These are phyloP conservation scores for Oenanthe melanoleuca DNA, from an alignment of 2,113 vertebrate species.

Conservation along the genomic window DNA sequence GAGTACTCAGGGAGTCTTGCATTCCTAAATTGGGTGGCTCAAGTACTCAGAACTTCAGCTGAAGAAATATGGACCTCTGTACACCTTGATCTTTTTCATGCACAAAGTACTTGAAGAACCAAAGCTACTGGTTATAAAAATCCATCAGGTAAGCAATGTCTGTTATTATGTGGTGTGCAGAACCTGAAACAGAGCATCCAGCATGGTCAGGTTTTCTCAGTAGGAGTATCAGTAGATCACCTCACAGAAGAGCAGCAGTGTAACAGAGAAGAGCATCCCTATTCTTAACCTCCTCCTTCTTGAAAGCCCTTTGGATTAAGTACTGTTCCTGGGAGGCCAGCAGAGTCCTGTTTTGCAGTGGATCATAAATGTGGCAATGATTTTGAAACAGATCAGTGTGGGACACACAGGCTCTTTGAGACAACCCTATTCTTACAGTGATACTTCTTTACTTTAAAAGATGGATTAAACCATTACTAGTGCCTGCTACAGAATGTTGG, in stretches of 20 bases:
- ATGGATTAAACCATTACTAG: background rate
- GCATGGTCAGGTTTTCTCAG: background rate
- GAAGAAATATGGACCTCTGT: background rate
- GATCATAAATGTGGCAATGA: background rate
- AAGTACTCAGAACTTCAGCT: background rate
- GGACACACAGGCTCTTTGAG: background rate
- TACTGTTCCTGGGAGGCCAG: background rate
- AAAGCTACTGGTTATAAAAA: background rate
- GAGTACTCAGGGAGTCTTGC: background rate
- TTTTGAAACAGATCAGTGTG: background rate
- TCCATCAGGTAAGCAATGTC: background rate
- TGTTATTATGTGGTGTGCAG: background rate
- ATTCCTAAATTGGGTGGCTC: background rate
- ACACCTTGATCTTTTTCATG: background rate
- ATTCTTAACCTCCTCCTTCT: background rate
- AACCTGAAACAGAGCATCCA: background rate
- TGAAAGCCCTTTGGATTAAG: background rate
- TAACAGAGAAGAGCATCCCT: background rate
- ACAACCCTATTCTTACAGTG: background rate
- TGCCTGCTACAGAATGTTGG: background rate
- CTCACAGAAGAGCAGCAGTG: background rate
- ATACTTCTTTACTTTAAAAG: background rate
- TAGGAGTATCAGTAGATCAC: background rate
- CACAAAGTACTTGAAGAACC: background rate
- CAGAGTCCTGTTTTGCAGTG: background rate